Base-by-base conservation (phyloP, 2,888 invertebrate species). In the Pyrgus malvae region DNA sequence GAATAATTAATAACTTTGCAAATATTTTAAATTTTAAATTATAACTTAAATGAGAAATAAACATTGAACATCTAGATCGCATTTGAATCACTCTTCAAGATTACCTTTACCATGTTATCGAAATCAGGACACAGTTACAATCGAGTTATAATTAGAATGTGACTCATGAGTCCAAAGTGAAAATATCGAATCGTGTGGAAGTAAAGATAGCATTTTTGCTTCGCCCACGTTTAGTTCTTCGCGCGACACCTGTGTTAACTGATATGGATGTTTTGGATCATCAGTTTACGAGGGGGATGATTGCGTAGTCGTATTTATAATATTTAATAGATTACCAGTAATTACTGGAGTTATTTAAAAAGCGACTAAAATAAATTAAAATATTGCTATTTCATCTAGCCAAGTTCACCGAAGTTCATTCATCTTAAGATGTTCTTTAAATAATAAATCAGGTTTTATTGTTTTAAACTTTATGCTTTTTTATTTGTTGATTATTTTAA, bases 101-200 rank as follows among this genome's bases (percentile, higher is more conserved):
- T n/a, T 23, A 45, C 27, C 14, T 44, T 44, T 44, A 44, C 29
- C 60, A 67, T 59, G 62, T 59, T 63, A 62, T 70, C 67, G 64
- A 71, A 84, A 80, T 72, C 80, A 71, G 83, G 80, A 67, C 78
- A 78, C 72, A 73, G 76, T 78, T 76, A 80, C 77, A 76, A 79
- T 78, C 67, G 67, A 42, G 66, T 64, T 88, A 88, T 76, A 77
- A 74, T 81, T 88, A 89, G 85, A 81, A 65, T 62, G 70, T 89
- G 88, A 87, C 74, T 89, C 87, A 85, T 56, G 62, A 69, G 69
- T 76, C 74, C 69, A 72, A 71, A 72, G 72, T 72, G 76, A 78
- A 83, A 77, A 75, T 76, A 80, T 80, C 69, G 76, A 79, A 83
- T 80, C 74, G 69, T 50, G 51, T 59, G 62, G 72, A 73, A 73